Evolutionary conservation across 2,888 invertebrate genomes (phyloP).

Genomic region (Liopterus haemorrhoidalis): DNA sequence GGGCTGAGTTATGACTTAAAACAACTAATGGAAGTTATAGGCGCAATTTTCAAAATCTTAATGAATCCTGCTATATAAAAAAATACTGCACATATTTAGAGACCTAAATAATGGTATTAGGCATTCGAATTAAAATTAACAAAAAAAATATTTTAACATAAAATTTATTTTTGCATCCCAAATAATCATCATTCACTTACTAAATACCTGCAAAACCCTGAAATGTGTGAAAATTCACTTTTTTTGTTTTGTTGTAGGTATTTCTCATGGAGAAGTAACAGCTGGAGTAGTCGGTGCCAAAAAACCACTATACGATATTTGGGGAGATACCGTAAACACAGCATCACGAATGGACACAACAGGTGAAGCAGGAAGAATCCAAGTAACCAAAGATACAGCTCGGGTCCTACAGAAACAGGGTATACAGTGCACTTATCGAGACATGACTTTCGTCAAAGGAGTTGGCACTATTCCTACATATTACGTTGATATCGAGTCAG

Average conservation of each 20-base stretch:
- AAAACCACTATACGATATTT: constrained; percentile 93
- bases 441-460: constrained; percentile 68
- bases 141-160: no score
- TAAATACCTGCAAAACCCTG: constrained; percentile 1
- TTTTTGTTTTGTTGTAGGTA: constrained; percentile 53
- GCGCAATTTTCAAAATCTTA: no score
- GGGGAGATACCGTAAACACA: constrained; percentile 96
- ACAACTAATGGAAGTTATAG: no score
- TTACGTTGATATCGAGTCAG: constrained; percentile 62
- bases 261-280: constrained; percentile 84
- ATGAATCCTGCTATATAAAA: no score
- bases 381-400: constrained; percentile 70
- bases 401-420: constrained; percentile 60
- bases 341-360: constrained; percentile 94
- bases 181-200: background rate
- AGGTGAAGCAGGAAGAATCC: constrained; percentile 72
- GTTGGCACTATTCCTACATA: constrained; percentile 64
- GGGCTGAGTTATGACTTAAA: no score
- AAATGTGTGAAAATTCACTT: constrained; percentile 9
- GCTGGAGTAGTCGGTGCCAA: constrained; percentile 92
- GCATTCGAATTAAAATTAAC: no score
- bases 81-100: no score
- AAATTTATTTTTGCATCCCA: no score
- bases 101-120: no score
- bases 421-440: constrained; percentile 63